These are phyloP conservation scores for Euphonia xanthogaster DNA, from an alignment of 2,797 vertebrate genomes.

Conservation along the genomic window DNA sequence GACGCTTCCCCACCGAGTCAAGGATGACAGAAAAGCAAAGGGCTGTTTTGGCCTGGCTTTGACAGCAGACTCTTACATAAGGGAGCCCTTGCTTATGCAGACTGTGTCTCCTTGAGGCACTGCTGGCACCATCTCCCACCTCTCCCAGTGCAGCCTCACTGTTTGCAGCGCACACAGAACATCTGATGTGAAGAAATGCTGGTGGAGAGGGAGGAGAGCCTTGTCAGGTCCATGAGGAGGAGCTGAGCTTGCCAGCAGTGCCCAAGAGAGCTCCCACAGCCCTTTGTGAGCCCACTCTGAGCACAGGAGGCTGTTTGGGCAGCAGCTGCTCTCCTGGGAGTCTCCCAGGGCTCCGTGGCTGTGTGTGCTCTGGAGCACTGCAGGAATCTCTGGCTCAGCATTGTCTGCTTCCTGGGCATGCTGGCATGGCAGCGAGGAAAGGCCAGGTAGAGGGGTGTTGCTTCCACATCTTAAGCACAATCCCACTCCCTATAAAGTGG, in stretches of 20 bases:
- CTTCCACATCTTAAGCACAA: neutral
- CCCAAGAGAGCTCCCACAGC: neutral
- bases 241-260: neutral
- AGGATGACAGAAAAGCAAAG: neutral
- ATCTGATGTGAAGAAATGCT: accelerated
- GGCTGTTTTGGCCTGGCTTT: neutral
- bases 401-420: accelerated
- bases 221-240: neutral
- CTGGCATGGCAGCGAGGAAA: accelerated
- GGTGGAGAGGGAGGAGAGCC: neutral
- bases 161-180: accelerated
- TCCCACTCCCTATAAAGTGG: neutral
- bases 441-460: neutral
- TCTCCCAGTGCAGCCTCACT: neutral
- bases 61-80: neutral
- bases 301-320: accelerated
- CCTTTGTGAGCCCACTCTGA: neutral
- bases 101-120: neutral
- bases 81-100: neutral
- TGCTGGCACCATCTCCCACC: neutral
- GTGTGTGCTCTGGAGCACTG: neutral
- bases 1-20: neutral
- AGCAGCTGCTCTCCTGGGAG: neutral
- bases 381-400: neutral
- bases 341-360: neutral